Base-by-base conservation (phyloP, 2,113 vertebrate species). In the Esox niger region DNA sequence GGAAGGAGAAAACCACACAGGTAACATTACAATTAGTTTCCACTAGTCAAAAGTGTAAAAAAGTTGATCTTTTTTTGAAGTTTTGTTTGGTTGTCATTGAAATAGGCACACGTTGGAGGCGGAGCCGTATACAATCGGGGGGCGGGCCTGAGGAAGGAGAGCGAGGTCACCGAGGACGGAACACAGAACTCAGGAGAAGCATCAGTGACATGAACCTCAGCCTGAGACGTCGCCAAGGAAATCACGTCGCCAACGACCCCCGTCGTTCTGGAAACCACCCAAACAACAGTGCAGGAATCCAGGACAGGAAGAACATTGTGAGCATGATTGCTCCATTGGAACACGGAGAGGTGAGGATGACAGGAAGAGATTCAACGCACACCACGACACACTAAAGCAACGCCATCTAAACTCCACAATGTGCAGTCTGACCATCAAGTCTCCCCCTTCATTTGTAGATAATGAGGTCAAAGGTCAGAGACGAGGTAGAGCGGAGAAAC, bases 201-300 rank as follows among this genome's bases (percentile, higher is more conserved):
- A 95, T 97, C 85, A 96, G 95, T 0, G 95, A 97, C 77, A 95
- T 96, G 90, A 95, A 96, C 81, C 82, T 97, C 57, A 96, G 92
- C 77, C 87, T 93, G 8, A 88, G 93, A 3, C 91, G 93, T 26
- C 91, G 95, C 17, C 91, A 91, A 61, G 90, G 91, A 38, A 91
- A 92, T 81, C 88, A 91, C 0, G 70, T 84, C 33, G 46, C 61
- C 76, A 87, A 79, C 23, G 89, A 91, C 21, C 60, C 78, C 21
- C 76, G 54, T 3, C 79, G 71, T 17, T 33, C 78, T 20, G 78
- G 80, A 62, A 86, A 78, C 59, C 68, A 59, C 23, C 49, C 81
- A 0, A 87, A 77, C 79, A 84, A 87, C 71, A 79, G 73, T 1
- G 71, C 29, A 38, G 87, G 61, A 21, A 30, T 66, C 56, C 84